Conservation (phyloP, 2,797 vertebrate genomes). For the Prunella strophiata region DNA sequence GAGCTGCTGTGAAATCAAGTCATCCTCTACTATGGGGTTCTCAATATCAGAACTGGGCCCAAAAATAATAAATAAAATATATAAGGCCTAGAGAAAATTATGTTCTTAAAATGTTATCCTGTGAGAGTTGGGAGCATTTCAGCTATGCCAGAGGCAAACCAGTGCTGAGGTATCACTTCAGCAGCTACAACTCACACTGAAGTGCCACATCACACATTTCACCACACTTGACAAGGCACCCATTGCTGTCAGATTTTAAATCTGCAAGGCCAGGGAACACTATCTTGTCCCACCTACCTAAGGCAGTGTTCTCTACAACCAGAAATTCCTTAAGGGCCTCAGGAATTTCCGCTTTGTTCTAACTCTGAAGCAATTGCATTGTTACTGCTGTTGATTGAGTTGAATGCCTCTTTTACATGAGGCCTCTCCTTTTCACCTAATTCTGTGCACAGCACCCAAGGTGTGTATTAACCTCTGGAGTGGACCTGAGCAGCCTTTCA, state of each 20-base stretch:
- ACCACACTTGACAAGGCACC: neutral
- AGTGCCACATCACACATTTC: neutral
- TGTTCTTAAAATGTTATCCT: neutral
- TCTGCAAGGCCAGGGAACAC: neutral
- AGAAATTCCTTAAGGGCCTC: neutral
- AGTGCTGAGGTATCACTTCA: neutral
- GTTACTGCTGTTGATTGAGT: neutral
- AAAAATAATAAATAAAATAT: neutral
- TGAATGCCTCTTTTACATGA: neutral
- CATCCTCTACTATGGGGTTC: fast-evolving
- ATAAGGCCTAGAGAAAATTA: neutral
- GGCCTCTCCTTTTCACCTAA: neutral
- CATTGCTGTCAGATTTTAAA: neutral
- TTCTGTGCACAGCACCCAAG: neutral
- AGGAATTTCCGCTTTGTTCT: neutral
- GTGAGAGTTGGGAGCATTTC: neutral
- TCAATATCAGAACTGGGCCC: neutral
- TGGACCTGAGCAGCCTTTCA: neutral
- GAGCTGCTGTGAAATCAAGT: neutral
- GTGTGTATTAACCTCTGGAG: neutral
- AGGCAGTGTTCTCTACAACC: neutral
- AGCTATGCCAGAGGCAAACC: neutral
- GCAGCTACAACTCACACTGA: neutral
- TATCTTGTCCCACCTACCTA: neutral
- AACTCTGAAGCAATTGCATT: neutral